phyloP scores from a whole-genome alignment of 2,888 invertebrate species.

The Leptura quadrifasciata region DNA sequence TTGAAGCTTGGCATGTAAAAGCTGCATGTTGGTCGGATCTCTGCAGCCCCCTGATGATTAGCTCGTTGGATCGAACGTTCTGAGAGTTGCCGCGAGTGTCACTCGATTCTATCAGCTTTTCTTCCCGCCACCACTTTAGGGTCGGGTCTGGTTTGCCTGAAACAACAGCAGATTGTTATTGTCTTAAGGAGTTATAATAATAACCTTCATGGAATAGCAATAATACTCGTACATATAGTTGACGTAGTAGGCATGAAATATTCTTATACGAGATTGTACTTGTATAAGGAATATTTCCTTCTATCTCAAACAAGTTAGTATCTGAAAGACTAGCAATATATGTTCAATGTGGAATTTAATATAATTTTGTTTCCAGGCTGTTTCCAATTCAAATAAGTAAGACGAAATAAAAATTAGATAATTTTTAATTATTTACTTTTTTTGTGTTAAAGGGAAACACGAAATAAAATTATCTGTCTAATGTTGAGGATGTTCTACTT shows the following conservation, averaged over 20 bases:
- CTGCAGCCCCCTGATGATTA: constrained; percentile 78
- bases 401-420: no score
- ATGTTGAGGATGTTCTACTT: no score
- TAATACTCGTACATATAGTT: background rate
- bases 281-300: no score
- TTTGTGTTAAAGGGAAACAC: no score
- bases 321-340: no score
- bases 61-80: constrained; percentile 77
- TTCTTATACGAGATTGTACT: background rate
- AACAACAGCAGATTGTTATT: constrained; percentile 56
- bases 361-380: no score
- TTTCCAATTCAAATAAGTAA: no score
- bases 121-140: constrained; percentile 87
- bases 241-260: background rate
- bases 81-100: constrained; percentile 74
- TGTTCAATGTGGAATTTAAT: no score
- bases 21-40: constrained; percentile 84
- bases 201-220: background rate
- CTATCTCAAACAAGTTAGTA: no score
- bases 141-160: constrained; percentile 84
- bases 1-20: constrained; percentile 87
- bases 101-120: constrained; percentile 78
- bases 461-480: no score
- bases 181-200: background rate
- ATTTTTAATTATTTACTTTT: no score